phyloP scores from a whole-genome alignment of 2,113 vertebrate genomes.

The Labeo catla region DNA sequence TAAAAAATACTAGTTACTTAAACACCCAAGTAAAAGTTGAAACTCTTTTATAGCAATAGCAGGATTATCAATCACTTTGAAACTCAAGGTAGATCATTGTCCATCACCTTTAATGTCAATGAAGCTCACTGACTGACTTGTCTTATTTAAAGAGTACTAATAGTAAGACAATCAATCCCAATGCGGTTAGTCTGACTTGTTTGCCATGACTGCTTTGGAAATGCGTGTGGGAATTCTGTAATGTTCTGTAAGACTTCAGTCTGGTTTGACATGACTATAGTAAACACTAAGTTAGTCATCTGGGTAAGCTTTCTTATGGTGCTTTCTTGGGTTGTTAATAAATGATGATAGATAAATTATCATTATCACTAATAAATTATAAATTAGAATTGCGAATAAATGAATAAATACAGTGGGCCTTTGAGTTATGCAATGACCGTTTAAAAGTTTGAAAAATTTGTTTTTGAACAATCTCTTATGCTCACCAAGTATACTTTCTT shows the following conservation, averaged over 20 bases:
- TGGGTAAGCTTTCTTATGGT: not conserved
- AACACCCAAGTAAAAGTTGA: not conserved
- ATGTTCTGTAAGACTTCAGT: not conserved
- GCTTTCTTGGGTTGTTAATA: not conserved
- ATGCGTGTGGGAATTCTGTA: not conserved
- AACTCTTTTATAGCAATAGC: not conserved
- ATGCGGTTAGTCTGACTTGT: not conserved
- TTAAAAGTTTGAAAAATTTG: too few relatives aligned
- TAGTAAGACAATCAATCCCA: not conserved
- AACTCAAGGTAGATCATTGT: conserved; percentile 12
- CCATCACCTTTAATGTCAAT: conserved; percentile 30
- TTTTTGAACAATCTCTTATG: not conserved
- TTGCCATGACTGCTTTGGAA: not conserved
- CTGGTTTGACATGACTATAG: not conserved
- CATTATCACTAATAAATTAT: not conserved
- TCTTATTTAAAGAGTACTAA: conserved; percentile 37
- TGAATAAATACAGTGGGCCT: not conserved
- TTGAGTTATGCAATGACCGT: not conserved
- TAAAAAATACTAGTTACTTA: not conserved
- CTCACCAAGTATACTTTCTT: too few relatives aligned
- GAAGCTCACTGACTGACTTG: conserved; percentile 11
- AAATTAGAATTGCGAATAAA: not conserved
- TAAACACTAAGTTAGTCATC: not conserved
- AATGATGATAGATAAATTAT: not conserved
- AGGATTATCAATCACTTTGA: conserved; percentile 32